Percentiles rank a stretch among this genome's conserved stretches.
Conservation (phyloP, 1,140 invertebrate genomes). For the Geopemphigus sp. region DNA sequence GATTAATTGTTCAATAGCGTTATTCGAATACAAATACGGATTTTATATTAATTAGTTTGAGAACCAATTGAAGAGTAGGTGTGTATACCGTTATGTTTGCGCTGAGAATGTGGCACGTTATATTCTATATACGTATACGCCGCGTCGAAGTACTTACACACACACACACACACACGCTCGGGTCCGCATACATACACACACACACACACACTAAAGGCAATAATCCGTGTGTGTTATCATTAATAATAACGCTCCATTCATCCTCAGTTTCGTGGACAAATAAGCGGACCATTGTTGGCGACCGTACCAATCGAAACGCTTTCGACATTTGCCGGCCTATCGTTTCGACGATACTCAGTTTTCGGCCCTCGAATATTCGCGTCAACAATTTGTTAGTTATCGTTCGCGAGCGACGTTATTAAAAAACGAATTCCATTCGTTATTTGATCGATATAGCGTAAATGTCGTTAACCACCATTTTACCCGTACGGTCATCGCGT, state of each 20-base stretch:
- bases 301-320: neutral
- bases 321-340: neutral
- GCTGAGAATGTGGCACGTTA: conserved; percentile 47
- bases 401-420: neutral
- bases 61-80: conserved; percentile 49
- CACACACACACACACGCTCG: neutral
- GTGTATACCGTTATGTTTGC: conserved; percentile 48
- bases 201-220: neutral
- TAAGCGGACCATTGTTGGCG: neutral
- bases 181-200: too few species aligned
- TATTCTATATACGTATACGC: conserved; percentile 5
- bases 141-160: neutral
- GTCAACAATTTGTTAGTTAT: too few species aligned
- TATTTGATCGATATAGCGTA: too few species aligned
- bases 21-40: neutral
- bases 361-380: too few species aligned
- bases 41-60: conserved; percentile 42
- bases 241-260: conserved; percentile 15
- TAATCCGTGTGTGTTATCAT: conserved; percentile 23
- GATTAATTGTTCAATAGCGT: too few species aligned
- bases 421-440: neutral
- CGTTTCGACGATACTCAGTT: neutral
- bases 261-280: neutral
- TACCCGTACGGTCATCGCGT: too few species aligned
- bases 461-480: too few species aligned